phyloP scores from a whole-genome alignment of 2,797 vertebrate species.

The Mastacembelus armatus region DNA sequence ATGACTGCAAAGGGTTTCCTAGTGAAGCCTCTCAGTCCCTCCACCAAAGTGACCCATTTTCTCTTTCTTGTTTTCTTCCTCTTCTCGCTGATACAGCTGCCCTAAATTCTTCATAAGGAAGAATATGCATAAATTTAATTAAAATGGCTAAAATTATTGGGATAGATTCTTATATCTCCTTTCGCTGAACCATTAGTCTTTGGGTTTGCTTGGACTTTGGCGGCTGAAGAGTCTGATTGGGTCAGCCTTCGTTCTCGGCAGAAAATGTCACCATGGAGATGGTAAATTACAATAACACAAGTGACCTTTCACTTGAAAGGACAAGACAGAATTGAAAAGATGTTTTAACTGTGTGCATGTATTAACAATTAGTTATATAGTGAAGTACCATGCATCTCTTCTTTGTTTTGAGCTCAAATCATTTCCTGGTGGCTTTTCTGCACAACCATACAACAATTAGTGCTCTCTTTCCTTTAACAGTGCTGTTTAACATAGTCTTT shows the following conservation, averaged over 20 bases:
- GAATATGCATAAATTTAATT: slow-evolving; percentile 78
- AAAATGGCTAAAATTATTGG: slow-evolving; percentile 66
- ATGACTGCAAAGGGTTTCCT: slow-evolving; percentile 57
- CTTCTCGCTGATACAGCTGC: slow-evolving; percentile 68
- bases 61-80: slow-evolving; percentile 32
- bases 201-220: slow-evolving; percentile 40
- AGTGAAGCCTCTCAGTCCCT: slow-evolving; percentile 72
- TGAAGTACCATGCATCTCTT: slow-evolving; percentile 8
- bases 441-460: slow-evolving; percentile 11
- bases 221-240: slow-evolving; percentile 48
- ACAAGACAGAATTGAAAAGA: slow-evolving; percentile 58
- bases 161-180: slow-evolving; percentile 48
- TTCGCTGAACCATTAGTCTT: slow-evolving; percentile 58
- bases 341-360: slow-evolving; percentile 37
- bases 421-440: slow-evolving; percentile 34
- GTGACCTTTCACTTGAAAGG: slow-evolving; percentile 76
- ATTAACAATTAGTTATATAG: slow-evolving; percentile 10
- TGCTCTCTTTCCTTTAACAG: background rate
- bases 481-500: slow-evolving; percentile 17
- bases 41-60: slow-evolving; percentile 80
- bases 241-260: slow-evolving; percentile 64
- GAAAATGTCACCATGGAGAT: slow-evolving; percentile 76
- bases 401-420: slow-evolving; percentile 5
- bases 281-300: slow-evolving; percentile 68
- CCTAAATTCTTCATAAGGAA: slow-evolving; percentile 73